Evolutionary conservation across 2,888 invertebrate genomes (phyloP).

Genomic region (Dyspetes luteomarginatus): DNA sequence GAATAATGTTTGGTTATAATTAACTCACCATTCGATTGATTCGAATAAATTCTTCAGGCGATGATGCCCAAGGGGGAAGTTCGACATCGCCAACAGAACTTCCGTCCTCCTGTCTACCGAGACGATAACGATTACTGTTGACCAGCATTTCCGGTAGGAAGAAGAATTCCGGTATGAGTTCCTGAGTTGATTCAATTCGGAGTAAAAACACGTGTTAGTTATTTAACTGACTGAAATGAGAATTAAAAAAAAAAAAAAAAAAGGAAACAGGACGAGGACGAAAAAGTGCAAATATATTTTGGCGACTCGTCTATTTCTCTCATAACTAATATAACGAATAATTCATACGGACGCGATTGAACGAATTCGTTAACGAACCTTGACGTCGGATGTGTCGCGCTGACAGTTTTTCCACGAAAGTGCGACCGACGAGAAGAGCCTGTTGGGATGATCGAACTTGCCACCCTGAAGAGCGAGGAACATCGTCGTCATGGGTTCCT

Average conservation of each 20-base stretch:
- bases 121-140: constrained; percentile 92
- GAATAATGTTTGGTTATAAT: too few species aligned
- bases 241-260: constrained; percentile 22
- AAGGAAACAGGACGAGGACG: neutral
- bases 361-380: constrained; percentile 85
- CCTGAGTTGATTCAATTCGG: constrained; percentile 84
- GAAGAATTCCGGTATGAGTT: constrained; percentile 99
- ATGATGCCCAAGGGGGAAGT: constrained; percentile 98
- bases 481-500: constrained; percentile 99
- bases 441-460: constrained; percentile 99
- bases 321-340: constrained; percentile 17
- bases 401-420: constrained; percentile 99
- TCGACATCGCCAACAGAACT: constrained; percentile 92
- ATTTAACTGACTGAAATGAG: neutral
- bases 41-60: constrained; percentile 98
- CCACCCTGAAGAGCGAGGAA: constrained; percentile 99
- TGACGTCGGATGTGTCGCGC: constrained; percentile 99
- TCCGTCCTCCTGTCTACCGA: constrained; percentile 95
- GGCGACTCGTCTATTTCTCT: constrained; percentile 23
- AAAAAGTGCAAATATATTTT: constrained; percentile 14
- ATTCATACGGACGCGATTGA: constrained; percentile 51
- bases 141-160: constrained; percentile 99
- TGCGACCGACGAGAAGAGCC: constrained; percentile 97
- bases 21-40: constrained; percentile 95
- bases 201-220: constrained; percentile 34